Percentiles rank a stretch among this genome's conserved stretches.
Evolutionary conservation across 1,140 invertebrate species (phyloP).

Genomic region (Monochamus saltuarius): DNA sequence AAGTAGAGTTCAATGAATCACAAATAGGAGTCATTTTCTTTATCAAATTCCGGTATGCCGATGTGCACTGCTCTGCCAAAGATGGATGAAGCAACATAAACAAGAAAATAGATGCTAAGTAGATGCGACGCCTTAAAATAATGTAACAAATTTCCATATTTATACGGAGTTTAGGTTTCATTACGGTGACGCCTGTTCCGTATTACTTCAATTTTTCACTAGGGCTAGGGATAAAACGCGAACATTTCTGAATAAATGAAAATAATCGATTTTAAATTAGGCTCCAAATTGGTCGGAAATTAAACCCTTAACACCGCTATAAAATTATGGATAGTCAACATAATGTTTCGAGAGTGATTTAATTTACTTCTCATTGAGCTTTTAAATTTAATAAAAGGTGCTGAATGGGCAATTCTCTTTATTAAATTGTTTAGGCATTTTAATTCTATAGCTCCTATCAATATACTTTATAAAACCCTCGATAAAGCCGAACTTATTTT

Average conservation of each 20-base stretch:
- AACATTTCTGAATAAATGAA: slow-evolving; percentile 7
- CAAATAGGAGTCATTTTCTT: too few species aligned
- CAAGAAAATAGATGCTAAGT: slow-evolving; percentile 14
- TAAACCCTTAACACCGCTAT: slow-evolving; percentile 3
- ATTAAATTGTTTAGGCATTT: too few species aligned
- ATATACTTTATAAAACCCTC: too few species aligned
- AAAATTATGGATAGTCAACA: background rate
- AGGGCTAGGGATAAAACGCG: background rate
- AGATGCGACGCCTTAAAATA: slow-evolving; percentile 7
- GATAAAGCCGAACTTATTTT: too few species aligned
- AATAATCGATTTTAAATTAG: slow-evolving; percentile 15
- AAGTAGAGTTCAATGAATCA: too few species aligned
- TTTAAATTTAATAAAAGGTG: too few species aligned
- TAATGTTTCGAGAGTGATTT: too few species aligned
- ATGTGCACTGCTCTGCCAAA: too few species aligned
- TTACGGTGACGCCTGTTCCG: slow-evolving; percentile 1
- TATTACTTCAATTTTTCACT: slow-evolving; percentile 4
- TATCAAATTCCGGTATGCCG: too few species aligned
- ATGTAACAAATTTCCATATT: slow-evolving; percentile 7
- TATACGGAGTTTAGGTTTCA: slow-evolving; percentile 9
- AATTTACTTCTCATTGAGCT: too few species aligned
- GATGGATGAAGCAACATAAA: background rate
- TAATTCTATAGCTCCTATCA: too few species aligned
- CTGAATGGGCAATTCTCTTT: too few species aligned
- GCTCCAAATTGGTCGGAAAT: slow-evolving; percentile 15